Base-by-base conservation (phyloP, 2,888 invertebrate species). In the Acanthosepion esculentum region DNA sequence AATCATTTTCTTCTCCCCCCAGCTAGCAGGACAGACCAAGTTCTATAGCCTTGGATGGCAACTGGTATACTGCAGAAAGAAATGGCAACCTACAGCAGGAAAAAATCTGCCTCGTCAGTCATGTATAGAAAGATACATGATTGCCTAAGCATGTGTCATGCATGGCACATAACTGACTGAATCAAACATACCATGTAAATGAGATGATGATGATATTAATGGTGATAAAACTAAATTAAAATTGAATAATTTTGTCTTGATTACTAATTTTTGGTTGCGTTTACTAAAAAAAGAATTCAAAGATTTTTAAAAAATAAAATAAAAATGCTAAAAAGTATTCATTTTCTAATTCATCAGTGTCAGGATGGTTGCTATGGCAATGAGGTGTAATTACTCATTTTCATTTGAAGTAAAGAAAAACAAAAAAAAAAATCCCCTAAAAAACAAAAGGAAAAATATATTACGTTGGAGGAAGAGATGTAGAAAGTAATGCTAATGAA, bases 271-370 rank as follows among this genome's bases (percentile, higher is more conserved):
- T 78, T 78, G 12, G 0, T 33, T 33, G 4, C 33, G 12, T 78
- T 78, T 78, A n/a, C 2, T 78, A 12, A 33, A n/a, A n/a, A 15
- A n/a, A 78, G 20, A 55, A 55, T 18, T n/a, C 26, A 78, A 12
- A 78, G 20, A n/a, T n/a, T 78, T n/a, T 78, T 15, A 78, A n/a
- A 78, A 10, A n/a, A n/a, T 78, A 10, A 78, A 33, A 78, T n/a
- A 78, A 64, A 29, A 29, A n/a, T 33, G 15, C 6, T 7, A 26
- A 26, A n/a, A n/a, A n/a, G 15, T 8, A 33, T 10, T 78, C 78
- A 78, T 78, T 78, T 78, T 78, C 78, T 33, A 33, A 78, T 78
- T 78, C 78, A 78, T 78, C 78, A 78, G 78, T 78, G 78, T 78
- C 78, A 33, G 33, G 78, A 78, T 33, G 78, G 78, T 78, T 78